Percentiles rank a stretch among this genome's conserved stretches.
These are phyloP conservation scores for Slavum lentiscoides DNA, from an alignment of 2,888 invertebrate species.

Conservation along the genomic window DNA sequence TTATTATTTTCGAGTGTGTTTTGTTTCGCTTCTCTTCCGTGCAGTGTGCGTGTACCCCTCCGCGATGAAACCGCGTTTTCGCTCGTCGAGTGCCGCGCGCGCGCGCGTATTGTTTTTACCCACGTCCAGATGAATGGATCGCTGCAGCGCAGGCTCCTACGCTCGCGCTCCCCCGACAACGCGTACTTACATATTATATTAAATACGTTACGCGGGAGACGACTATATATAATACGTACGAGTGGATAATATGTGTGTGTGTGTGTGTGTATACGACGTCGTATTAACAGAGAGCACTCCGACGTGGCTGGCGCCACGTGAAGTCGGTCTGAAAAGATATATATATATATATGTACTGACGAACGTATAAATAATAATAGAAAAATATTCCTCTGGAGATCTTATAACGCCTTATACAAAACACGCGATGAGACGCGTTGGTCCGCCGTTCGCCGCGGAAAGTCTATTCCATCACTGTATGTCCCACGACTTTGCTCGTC, in stretches of 20 bases:
- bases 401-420: too few species aligned
- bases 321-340: too few species aligned
- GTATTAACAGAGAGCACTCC: not conserved
- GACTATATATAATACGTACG: too few species aligned
- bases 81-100: not conserved
- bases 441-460: too few species aligned
- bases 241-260: too few species aligned
- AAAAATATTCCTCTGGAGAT: too few species aligned
- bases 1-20: not conserved
- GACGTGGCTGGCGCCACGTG: not conserved
- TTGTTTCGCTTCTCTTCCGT: not conserved
- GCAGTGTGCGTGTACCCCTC: not conserved
- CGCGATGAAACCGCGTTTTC: slow-evolving; percentile 31
- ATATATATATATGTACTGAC: too few species aligned
- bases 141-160: not conserved
- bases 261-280: not conserved
- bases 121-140: not conserved
- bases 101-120: not conserved
- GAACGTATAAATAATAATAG: too few species aligned
- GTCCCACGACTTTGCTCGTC: too few species aligned
- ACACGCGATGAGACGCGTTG: too few species aligned
- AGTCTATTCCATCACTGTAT: too few species aligned
- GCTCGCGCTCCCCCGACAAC: not conserved
- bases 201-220: not conserved
- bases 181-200: too few species aligned